Evolutionary conservation across 2,797 vertebrate genomes (phyloP).

Genomic region (Novumbra hubbsi): DNA sequence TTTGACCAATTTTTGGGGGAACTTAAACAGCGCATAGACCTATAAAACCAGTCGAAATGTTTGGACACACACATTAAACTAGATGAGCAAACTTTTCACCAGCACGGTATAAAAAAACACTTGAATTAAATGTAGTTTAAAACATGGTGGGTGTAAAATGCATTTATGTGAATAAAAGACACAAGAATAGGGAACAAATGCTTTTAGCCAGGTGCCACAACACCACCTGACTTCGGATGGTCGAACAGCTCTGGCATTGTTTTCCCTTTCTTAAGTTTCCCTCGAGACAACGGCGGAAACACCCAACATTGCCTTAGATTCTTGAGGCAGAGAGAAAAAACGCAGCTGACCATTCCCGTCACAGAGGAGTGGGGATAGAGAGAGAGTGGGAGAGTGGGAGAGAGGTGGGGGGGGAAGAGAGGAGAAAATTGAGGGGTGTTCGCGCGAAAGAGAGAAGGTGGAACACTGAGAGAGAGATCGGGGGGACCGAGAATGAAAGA

Average conservation of each 20-base stretch:
- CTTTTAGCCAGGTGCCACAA: slow-evolving; percentile 31
- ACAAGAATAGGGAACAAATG: slow-evolving; percentile 14
- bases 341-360: slow-evolving; percentile 35
- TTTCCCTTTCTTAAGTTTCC: neutral
- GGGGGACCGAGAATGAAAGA: neutral
- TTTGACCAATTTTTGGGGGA: no score
- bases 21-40: neutral
- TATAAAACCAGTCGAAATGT: no score
- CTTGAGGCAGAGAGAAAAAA: slow-evolving; percentile 22
- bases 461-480: neutral
- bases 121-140: neutral
- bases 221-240: slow-evolving; percentile 1
- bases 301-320: slow-evolving; percentile 50
- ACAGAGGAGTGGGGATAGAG: neutral
- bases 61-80: no score
- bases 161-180: slow-evolving; percentile 19
- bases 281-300: slow-evolving; percentile 28
- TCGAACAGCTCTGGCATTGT: neutral
- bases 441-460: neutral
- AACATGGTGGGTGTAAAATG: neutral
- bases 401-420: neutral
- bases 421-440: neutral
- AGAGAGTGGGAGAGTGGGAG: neutral
- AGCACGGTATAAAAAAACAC: neutral
- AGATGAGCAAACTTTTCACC: no score